Conservation (phyloP, 64 coral and sea anemone genomes). For the Pocillopora verrucosa region DNA sequence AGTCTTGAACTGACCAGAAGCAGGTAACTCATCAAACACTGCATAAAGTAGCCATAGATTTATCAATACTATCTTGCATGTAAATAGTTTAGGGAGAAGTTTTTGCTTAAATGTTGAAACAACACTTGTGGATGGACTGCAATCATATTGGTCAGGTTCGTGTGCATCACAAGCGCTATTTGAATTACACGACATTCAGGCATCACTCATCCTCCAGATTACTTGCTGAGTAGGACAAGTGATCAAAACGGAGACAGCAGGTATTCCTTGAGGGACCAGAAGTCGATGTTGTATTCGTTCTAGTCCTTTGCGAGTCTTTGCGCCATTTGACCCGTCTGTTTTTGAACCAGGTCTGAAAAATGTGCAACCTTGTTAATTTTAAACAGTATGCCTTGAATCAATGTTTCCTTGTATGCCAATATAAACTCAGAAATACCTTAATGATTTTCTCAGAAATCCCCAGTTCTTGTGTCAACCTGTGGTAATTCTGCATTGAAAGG, state of each 20-base stretch:
- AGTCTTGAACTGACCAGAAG: too few species aligned
- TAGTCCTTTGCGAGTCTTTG: neutral
- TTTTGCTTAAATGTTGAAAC: too few species aligned
- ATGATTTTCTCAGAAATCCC: neutral
- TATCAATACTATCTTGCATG: too few species aligned
- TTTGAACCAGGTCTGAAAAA: neutral
- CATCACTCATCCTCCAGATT: neutral
- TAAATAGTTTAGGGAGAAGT: too few species aligned
- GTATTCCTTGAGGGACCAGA: neutral
- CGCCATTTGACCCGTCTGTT: conserved; percentile 1
- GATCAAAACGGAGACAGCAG: neutral
- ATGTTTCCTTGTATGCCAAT: too few species aligned
- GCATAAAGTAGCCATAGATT: too few species aligned
- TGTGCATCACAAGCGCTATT: neutral
- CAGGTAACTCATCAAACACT: too few species aligned
- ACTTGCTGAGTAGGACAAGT: neutral
- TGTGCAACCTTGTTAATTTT: neutral
- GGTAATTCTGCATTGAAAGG: too few species aligned
- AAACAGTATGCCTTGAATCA: too few species aligned
- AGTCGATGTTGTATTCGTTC: neutral
- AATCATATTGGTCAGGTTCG: neutral
- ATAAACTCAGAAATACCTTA: neutral
- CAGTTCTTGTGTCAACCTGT: too few species aligned
- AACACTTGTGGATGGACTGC: too few species aligned
- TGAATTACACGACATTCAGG: neutral